phyloP scores from a whole-genome alignment of 2,888 invertebrate genomes.

The Lasioglossum zephyrum region DNA sequence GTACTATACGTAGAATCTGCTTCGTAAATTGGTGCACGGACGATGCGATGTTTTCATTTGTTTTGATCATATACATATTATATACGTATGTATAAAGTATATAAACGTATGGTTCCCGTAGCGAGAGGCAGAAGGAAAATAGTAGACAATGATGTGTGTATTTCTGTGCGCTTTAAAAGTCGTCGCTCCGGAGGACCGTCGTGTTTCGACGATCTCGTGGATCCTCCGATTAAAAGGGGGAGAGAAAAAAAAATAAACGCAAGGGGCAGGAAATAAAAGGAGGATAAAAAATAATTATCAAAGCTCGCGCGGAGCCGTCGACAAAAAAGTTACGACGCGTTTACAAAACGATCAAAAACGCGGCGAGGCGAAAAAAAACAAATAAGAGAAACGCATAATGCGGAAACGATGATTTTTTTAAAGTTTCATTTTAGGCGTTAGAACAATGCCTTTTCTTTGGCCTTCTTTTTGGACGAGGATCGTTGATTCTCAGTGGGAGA shows the following conservation, averaged over 20 bases:
- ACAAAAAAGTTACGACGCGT: conserved; percentile 37
- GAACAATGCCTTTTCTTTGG: conserved; percentile 49
- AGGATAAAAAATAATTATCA: conserved; percentile 44
- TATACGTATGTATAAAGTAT: neutral
- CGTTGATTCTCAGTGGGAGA: neutral
- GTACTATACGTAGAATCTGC: neutral
- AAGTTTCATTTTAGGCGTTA: conserved; percentile 15
- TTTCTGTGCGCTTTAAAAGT: conserved; percentile 35
- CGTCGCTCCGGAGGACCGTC: neutral
- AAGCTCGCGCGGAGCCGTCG: conserved; percentile 35
- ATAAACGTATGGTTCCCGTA: neutral
- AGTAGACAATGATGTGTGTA: conserved; percentile 36
- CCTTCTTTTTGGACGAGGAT: conserved; percentile 43
- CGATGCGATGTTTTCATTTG: neutral
- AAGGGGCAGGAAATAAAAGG: conserved; percentile 19
- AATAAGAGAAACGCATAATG: conserved; percentile 38
- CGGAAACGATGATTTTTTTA: conserved; percentile 32
- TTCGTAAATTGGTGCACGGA: neutral
- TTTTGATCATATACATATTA: neutral
- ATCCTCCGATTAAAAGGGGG: conserved; percentile 17
- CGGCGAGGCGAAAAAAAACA: conserved; percentile 26
- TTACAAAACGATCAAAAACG: conserved; percentile 57
- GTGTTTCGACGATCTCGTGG: neutral
- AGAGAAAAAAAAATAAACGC: neutral
- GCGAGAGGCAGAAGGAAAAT: conserved; percentile 23